phyloP scores from a whole-genome alignment of 1,140 invertebrate genomes.

The Venturia canescens region DNA sequence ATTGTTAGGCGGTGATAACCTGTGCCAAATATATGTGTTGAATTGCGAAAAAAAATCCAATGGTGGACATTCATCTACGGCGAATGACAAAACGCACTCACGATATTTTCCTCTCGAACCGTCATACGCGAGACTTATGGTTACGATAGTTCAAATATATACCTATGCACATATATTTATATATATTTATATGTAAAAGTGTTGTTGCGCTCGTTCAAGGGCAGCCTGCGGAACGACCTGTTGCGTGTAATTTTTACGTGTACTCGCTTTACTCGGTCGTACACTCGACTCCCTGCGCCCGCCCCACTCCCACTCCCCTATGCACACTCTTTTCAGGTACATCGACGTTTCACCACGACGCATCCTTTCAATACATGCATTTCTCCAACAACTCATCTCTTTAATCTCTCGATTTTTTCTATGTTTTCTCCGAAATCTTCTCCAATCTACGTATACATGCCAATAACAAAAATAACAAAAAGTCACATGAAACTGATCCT shows the following conservation, averaged over 20 bases:
- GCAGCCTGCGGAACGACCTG: slow-evolving; percentile 59
- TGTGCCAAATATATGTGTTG: no score
- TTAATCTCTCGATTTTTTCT: not conserved
- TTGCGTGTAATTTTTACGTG: slow-evolving; percentile 59
- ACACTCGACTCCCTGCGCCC: slow-evolving; percentile 35
- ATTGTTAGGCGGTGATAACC: no score
- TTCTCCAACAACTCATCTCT: not conserved
- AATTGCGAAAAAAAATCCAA: no score
- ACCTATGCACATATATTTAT: no score
- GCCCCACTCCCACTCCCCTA: slow-evolving; percentile 45
- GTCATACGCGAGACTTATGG: not conserved
- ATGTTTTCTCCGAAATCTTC: not conserved
- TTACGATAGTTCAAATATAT: no score
- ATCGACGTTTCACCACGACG: slow-evolving; percentile 22
- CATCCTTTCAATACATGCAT: not conserved
- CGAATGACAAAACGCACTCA: not conserved
- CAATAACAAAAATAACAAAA: no score
- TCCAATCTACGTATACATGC: no score
- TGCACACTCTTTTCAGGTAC: slow-evolving; percentile 41
- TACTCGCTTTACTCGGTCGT: slow-evolving; percentile 53
- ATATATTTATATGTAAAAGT: slow-evolving; percentile 20
- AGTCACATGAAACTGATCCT: no score
- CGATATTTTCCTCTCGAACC: not conserved
- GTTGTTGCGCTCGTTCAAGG: slow-evolving; percentile 42
- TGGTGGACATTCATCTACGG: not conserved